Base-by-base conservation (phyloP, 2,797 vertebrate genomes). In the Discoglossus pictus region DNA sequence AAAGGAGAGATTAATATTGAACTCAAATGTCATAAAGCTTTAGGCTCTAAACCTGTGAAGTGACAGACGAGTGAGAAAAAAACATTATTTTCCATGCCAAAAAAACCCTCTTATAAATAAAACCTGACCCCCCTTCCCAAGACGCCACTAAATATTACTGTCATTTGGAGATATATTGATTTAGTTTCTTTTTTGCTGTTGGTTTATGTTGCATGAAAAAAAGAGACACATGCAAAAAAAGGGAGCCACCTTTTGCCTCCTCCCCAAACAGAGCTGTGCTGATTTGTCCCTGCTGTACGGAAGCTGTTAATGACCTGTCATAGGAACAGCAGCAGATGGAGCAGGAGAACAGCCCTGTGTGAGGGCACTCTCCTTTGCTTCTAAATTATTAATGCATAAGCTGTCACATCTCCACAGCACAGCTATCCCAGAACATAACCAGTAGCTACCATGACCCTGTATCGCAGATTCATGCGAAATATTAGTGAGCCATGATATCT, bases 271-370 rank as follows among this genome's bases (percentile, higher is more conserved):
- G 12, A 5, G 4, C 20, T 25, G 61, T 55, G 70, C 43, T 47
- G 38, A 6, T 2, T 7, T 21, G 72, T 17, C 43, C 48, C 31
- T 39, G 8, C 60, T 48, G 58, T 40, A 71, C 15, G 34, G 52
- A 71, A 71, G 35, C 60, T 71, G 68, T 71, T 71, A 63, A 71
- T 58, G 60, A 71, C 68, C 68, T 71, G 68, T 71, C 68, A 71
- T 8, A 43, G 52, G 35, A 64, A 35, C 18, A 31, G 65, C 39
- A 44, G 67, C 51, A 62, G 59, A 69, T 69, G 67, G 67, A 69
- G 59, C 50, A 48, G 44, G 51, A 50, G 60, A 36, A 63, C 44
- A 58, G 52, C 17, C 56, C 48, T 56, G 44, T 50, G 42, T 58
- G 43, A 58, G 68, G 68, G 52, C 44, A 58, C 44, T 58, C 52